These are phyloP conservation scores for Spongilla lacustris DNA, from an alignment of 37 sponge, comb jelly and placozoan genomes.

Conservation along the genomic window DNA sequence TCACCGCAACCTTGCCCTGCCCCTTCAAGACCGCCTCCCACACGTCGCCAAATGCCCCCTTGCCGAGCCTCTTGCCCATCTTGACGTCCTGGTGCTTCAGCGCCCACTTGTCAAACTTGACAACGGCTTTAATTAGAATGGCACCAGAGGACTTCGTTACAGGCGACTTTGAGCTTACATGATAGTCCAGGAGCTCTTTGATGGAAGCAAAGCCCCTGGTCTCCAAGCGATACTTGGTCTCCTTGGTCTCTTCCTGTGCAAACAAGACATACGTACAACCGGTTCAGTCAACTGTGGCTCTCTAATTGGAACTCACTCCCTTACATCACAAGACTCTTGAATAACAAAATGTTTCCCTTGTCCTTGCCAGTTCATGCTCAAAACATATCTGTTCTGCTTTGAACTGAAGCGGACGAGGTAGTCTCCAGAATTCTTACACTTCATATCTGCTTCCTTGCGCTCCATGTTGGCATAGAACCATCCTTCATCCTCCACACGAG, in stretches of 20 bases:
- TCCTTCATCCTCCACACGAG: conserved; percentile 80
- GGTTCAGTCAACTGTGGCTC: neutral
- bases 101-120: conserved; percentile 66
- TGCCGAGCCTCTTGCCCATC: conserved; percentile 57
- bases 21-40: conserved; percentile 60
- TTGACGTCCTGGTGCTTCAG: conserved; percentile 35
- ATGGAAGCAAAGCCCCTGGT: conserved; percentile 54
- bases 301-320: neutral
- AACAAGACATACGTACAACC: neutral
- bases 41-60: conserved; percentile 94
- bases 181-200: conserved; percentile 63
- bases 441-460: conserved; percentile 78
- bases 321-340: conserved; percentile 70
- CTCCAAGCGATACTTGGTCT: conserved; percentile 70
- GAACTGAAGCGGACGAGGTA: conserved; percentile 83
- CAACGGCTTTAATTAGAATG: conserved; percentile 33
- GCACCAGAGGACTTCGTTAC: conserved; percentile 64
- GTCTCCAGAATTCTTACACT: conserved; percentile 83
- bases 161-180: conserved; percentile 35
- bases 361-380: conserved; percentile 70
- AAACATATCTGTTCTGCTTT: conserved; percentile 67
- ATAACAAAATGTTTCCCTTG: conserved; percentile 86
- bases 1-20: conserved; percentile 72
- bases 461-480: conserved; percentile 90
- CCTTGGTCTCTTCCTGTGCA: neutral